Conservation (phyloP, 2,113 vertebrate species). For the Vulpes lagopus region DNA sequence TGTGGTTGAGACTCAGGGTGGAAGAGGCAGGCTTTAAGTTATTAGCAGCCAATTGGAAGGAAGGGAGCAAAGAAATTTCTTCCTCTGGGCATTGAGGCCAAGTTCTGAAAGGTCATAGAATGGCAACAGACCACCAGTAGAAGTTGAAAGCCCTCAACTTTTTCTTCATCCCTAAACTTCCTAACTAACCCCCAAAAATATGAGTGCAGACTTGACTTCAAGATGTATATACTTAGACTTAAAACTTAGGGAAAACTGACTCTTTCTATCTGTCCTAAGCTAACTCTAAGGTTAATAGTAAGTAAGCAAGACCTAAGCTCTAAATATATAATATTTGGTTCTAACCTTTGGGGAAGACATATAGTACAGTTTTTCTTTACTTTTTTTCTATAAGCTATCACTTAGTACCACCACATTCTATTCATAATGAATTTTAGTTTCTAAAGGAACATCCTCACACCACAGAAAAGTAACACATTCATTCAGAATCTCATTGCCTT, state of each 20-base stretch:
- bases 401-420: background rate
- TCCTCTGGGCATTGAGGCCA: background rate
- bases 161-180: constrained; percentile 16
- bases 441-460: background rate
- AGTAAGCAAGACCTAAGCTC: background rate
- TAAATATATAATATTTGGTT: constrained; percentile 13
- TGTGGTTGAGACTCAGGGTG: background rate
- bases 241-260: constrained; percentile 11
- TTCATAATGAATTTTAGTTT: constrained; percentile 18
- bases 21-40: constrained; percentile 28
- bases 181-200: background rate
- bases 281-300: constrained; percentile 24
- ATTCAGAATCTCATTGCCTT: background rate
- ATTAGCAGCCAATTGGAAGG: background rate
- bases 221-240: background rate
- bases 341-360: background rate
- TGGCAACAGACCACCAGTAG: background rate
- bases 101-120: background rate
- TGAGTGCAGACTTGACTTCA: background rate
- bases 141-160: constrained; percentile 9
- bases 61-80: constrained; percentile 17
- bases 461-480: background rate
- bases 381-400: background rate
- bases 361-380: background rate
- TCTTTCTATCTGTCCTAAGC: constrained; percentile 39